Conservation (phyloP, 2,888 invertebrate species). For the Pachydiplax longipennis region DNA sequence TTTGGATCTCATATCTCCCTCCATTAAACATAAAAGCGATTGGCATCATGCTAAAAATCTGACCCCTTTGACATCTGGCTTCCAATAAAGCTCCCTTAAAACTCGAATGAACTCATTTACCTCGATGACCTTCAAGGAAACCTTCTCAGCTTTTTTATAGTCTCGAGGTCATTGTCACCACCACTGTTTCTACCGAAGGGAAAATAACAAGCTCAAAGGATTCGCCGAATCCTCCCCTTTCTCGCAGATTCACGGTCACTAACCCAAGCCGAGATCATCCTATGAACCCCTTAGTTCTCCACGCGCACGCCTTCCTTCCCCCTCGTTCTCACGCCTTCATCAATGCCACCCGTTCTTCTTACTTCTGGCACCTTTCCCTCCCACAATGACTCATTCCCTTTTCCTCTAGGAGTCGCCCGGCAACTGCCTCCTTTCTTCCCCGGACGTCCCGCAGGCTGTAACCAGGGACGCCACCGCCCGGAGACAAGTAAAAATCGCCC, state of each 20-base stretch:
- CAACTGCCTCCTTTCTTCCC: background rate
- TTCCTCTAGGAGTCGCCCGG: slow-evolving; percentile 12
- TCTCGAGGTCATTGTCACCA: background rate
- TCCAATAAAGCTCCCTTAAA: too few relatives aligned
- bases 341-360: background rate
- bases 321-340: background rate
- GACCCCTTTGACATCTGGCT: too few relatives aligned
- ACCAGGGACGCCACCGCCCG: background rate
- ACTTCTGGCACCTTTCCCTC: background rate
- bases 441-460: background rate
- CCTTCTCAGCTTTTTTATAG: background rate
- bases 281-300: background rate
- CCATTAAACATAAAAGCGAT: too few relatives aligned
- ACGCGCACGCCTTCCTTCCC: background rate
- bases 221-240: background rate
- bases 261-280: background rate
- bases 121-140: too few relatives aligned
- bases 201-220: background rate
- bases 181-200: background rate
- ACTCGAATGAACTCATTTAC: too few relatives aligned
- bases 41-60: too few relatives aligned
- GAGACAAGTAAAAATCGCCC: too few relatives aligned
- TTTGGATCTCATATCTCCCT: too few relatives aligned
- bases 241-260: background rate
- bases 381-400: background rate